Evolutionary conservation across 2,113 vertebrate species (phyloP).

Genomic region (Emydocephalus ijimae): DNA sequence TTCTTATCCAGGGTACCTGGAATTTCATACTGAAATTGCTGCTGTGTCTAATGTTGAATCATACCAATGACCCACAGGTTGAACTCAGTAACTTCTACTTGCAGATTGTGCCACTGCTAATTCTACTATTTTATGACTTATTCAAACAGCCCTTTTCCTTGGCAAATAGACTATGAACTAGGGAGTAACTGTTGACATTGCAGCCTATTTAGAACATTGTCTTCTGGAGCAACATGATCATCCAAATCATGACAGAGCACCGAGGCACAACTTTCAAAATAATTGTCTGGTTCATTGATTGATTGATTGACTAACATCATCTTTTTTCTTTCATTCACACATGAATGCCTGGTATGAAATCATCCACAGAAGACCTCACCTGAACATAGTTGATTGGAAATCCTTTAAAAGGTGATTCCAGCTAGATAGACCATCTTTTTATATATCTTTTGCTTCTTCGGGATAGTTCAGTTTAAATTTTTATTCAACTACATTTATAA

Average conservation of each 20-base stretch:
- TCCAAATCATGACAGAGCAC: not conserved
- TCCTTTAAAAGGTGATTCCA: not conserved
- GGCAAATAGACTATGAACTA: not conserved
- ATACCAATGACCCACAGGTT: not conserved
- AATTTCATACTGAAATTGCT: conserved; percentile 18
- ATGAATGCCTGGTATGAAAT: not conserved
- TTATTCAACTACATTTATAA: not conserved
- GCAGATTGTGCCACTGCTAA: not conserved
- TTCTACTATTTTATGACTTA: not conserved
- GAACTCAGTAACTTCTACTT: not conserved
- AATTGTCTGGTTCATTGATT: not conserved
- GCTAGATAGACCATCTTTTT: not conserved
- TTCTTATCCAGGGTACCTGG: conserved; percentile 16
- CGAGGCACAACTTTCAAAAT: not conserved
- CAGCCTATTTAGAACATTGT: not conserved
- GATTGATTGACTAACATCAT: not conserved
- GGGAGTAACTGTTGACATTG: not conserved
- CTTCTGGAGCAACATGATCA: not conserved
- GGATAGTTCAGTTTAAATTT: not conserved
- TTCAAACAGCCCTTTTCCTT: not conserved
- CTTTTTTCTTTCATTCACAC: not conserved
- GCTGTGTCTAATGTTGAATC: conserved; percentile 17
- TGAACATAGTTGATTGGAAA: not conserved
- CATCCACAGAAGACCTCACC: not conserved
- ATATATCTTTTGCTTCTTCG: not conserved